phyloP scores from a whole-genome alignment of 2,797 vertebrate genomes.

The Anabacerthia variegaticeps region DNA sequence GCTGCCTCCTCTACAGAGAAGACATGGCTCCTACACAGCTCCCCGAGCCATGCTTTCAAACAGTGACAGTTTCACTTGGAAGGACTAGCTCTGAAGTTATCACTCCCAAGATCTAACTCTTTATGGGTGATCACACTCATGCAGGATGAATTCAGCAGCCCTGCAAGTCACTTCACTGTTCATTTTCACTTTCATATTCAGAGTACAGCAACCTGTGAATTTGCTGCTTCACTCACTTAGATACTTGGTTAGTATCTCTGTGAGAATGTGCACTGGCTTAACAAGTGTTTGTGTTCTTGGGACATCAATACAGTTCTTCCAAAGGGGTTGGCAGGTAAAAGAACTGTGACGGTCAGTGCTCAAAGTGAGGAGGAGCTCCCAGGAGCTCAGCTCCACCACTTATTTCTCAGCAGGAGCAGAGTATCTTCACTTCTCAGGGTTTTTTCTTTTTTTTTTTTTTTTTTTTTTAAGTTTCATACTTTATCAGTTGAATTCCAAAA shows the following conservation, averaged over 20 bases:
- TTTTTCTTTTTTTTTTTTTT: not conserved
- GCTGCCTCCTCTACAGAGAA: not conserved
- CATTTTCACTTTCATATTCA: conserved; percentile 71
- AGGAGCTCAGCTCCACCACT: conserved; percentile 57
- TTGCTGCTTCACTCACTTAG: conserved; percentile 62
- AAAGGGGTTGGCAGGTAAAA: conserved; percentile 68
- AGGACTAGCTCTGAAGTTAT: conserved; percentile 43
- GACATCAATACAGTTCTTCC: conserved; percentile 72
- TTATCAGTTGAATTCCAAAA: not conserved
- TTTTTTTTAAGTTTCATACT: conserved; percentile 23
- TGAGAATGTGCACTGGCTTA: conserved; percentile 68
- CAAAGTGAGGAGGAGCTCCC: conserved; percentile 53
- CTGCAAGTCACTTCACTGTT: conserved; percentile 56
- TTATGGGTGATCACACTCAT: conserved; percentile 54
- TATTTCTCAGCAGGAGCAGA: conserved; percentile 63
- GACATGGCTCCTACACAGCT: not conserved
- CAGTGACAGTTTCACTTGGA: not conserved
- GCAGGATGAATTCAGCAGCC: conserved; percentile 51
- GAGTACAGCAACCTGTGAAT: conserved; percentile 56
- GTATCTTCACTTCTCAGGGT: conserved; percentile 37
- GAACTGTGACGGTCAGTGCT: conserved; percentile 68
- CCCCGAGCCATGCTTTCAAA: not conserved
- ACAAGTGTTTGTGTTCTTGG: conserved; percentile 74
- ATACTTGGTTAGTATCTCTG: conserved; percentile 61
- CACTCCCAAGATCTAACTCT: conserved; percentile 45